Evolutionary conservation across 2,888 invertebrate genomes (phyloP).

Genomic region (Polietes domitor): DNA sequence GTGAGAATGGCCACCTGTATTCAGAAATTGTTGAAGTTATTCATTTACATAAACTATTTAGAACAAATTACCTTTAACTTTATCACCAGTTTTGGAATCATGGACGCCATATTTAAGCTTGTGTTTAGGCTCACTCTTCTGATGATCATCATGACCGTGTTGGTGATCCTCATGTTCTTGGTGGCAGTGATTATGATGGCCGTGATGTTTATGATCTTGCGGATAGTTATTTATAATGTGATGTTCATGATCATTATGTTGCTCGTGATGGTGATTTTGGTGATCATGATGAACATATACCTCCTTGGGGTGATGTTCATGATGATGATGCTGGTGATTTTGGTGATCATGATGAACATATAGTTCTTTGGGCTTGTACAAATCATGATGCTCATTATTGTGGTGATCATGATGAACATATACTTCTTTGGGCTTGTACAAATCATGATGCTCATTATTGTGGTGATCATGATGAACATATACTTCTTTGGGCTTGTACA

Average conservation of each 20-base stretch:
- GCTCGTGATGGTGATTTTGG: conserved; percentile 21
- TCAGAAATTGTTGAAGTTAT: not conserved
- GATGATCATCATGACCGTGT: not conserved
- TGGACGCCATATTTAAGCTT: conserved; percentile 80
- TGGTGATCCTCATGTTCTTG: not conserved
- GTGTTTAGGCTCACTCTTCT: conserved; percentile 75
- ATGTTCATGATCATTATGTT: not conserved
- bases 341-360: no score
- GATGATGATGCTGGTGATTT: not conserved
- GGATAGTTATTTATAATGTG: not conserved
- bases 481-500: no score
- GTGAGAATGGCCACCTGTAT: not conserved
- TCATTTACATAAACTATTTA: not conserved
- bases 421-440: no score
- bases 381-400: not conserved
- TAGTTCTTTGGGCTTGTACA: no score
- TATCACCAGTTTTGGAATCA: conserved; percentile 80
- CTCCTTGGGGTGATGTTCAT: no score
- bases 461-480: no score
- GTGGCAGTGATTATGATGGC: not conserved
- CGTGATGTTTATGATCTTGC: no score
- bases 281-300: no score
- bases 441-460: no score
- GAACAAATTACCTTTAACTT: conserved; percentile 75
- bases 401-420: no score